Evolutionary conservation across 2,797 vertebrate genomes (phyloP).

Genomic region (Myotis daubentonii): DNA sequence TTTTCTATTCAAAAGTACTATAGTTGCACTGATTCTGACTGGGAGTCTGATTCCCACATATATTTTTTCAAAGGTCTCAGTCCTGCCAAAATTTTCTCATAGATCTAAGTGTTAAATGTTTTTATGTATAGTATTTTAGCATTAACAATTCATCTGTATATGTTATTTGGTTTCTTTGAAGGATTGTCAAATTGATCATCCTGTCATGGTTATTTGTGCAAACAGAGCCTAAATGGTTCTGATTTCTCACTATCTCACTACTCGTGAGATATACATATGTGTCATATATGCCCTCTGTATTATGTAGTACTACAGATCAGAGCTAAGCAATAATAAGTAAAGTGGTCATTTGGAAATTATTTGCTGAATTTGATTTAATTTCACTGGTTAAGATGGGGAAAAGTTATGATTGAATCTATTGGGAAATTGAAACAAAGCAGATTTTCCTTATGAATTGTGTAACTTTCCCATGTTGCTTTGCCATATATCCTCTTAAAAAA

Average conservation of each 20-base stretch:
- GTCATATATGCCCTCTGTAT: neutral
- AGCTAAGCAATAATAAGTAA: neutral
- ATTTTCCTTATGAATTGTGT: neutral
- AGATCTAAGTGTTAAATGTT: neutral
- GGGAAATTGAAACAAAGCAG: neutral
- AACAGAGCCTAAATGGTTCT: neutral
- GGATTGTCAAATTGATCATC: neutral
- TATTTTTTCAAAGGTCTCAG: conserved; percentile 8
- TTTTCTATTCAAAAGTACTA: neutral
- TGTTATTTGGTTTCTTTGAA: conserved; percentile 26
- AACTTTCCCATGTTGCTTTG: neutral
- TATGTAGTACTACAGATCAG: neutral
- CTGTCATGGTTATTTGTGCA: neutral
- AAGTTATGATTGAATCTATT: neutral
- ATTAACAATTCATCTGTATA: neutral
- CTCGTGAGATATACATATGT: neutral
- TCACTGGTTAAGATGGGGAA: neutral
- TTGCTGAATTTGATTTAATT: neutral
- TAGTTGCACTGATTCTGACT: neutral
- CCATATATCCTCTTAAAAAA: neutral
- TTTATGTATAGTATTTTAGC: conserved; percentile 15
- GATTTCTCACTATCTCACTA: neutral
- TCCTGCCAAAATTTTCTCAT: conserved; percentile 13
- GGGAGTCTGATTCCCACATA: neutral
- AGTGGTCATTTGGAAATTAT: neutral